phyloP scores from a whole-genome alignment of 2,113 vertebrate genomes.

The Charina bottae region DNA sequence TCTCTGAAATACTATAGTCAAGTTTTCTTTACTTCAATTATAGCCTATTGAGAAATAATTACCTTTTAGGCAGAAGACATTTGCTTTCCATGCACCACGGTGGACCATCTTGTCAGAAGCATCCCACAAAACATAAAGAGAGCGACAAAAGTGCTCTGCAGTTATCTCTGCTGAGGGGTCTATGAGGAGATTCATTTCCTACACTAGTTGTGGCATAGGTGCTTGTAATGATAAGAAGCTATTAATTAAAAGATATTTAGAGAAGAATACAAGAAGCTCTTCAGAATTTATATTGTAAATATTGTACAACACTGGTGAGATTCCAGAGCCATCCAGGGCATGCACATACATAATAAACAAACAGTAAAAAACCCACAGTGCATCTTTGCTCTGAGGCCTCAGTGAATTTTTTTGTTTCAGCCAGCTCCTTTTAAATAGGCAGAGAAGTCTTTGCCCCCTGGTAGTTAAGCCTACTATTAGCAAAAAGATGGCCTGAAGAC shows the following conservation, averaged over 20 bases:
- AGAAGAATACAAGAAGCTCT: slow-evolving; percentile 18
- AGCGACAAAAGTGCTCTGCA: not conserved
- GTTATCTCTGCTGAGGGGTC: not conserved
- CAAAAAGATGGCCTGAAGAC: not conserved
- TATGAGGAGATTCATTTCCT: not conserved
- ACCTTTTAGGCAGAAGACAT: not conserved
- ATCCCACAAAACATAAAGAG: not conserved
- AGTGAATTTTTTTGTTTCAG: slow-evolving; percentile 30
- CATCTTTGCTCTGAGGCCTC: not conserved
- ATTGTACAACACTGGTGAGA: not conserved
- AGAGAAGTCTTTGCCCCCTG: slow-evolving; percentile 9
- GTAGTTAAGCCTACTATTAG: slow-evolving; percentile 36
- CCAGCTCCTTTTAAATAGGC: slow-evolving; percentile 1
- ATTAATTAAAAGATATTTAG: not conserved
- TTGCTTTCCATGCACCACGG: not conserved
- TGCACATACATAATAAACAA: not conserved
- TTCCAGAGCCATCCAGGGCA: not conserved
- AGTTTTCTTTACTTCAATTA: not conserved
- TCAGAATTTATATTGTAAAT: not conserved
- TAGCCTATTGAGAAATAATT: not conserved
- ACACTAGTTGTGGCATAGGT: not conserved
- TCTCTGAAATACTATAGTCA: not conserved
- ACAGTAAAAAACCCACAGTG: not conserved
- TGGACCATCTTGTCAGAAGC: not conserved
- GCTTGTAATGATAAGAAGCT: not conserved